phyloP scores from a whole-genome alignment of 2,113 vertebrate species.

The Cygnus atratus region DNA sequence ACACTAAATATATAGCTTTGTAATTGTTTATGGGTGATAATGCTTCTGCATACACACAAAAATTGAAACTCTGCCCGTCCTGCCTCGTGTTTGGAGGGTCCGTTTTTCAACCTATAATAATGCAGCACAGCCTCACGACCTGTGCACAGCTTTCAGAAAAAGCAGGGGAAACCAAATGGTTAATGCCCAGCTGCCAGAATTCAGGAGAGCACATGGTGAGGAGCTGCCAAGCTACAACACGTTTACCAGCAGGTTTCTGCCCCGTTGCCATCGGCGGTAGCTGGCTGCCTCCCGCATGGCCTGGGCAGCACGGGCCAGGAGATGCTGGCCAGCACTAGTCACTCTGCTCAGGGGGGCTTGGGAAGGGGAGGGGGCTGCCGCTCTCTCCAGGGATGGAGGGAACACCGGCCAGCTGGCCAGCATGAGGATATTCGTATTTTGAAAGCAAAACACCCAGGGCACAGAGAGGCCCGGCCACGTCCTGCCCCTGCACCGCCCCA shows the following conservation, averaged over 20 bases:
- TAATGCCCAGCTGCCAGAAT: too few species aligned
- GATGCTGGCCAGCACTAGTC: neutral
- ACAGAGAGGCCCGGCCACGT: neutral
- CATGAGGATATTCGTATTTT: fast-evolving
- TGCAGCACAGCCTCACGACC: neutral
- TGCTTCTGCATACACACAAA: neutral
- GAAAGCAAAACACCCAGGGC: neutral
- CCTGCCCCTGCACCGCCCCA: neutral
- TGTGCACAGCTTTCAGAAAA: neutral
- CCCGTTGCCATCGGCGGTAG: neutral
- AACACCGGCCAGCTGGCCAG: fast-evolving
- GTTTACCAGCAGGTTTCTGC: fast-evolving
- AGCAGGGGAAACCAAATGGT: neutral
- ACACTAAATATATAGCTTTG: neutral
- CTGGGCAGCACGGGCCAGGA: fast-evolving
- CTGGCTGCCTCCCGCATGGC: fast-evolving
- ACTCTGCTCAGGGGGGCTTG: fast-evolving
- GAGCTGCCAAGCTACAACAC: neutral
- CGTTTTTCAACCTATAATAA: fast-evolving
- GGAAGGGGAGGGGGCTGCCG: neutral
- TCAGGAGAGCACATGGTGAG: too few species aligned
- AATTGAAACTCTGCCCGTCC: neutral
- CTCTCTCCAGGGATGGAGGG: neutral
- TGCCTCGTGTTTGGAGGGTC: neutral
- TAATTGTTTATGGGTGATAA: neutral